Evolutionary conservation across 2,888 invertebrate genomes (phyloP), one percentile per base, ranked within the genome.

Genomic region (Steinernema scapterisci): DNA sequence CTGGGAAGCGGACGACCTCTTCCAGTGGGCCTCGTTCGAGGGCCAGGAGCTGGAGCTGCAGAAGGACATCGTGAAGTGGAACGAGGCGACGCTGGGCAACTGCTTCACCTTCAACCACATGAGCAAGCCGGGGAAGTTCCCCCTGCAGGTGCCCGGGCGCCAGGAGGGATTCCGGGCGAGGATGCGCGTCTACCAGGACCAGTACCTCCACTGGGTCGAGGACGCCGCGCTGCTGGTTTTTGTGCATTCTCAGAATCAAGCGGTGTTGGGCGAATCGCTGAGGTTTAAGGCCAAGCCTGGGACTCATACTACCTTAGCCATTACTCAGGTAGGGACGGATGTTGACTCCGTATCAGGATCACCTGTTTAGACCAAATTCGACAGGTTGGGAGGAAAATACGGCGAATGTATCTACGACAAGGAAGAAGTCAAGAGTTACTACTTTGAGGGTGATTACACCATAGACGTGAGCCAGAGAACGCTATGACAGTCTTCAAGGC

Each of bases 61-160:
- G 78, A 72, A 48, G 48, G 48, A 48, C n/a, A 48, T 48, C 5
- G 54, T 73, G 38, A 46, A 54, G 23, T 74, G 56, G 70, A 73
- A 76, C 70, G 78, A 80, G 19, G 73, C 75, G 19, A 70, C 74
- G 25, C 72, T 80, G 16, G 80, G 80, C 21, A 80, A 78, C 52
- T 80, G 79, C 74, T 80, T 77, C 54, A 80, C 79, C 9, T 80
- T 80, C 75, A 80, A 80, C 46, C 78, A 76, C 70, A 21, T 0
- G 31, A 54, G 16, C 48, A 71, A 9, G 73, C 71, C 7, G 48
- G 48, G 19, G 13, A 78, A 77, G 19, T 72, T 79, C 21, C 56
- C 71, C 31, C 77, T 76, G 19, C 54, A 73, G 19, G 21, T 80
- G 63, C 48, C 70, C 44, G 72, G 79, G 9, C 63, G 72, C n/a